Base-by-base conservation (phyloP, 1,140 invertebrate species). In the Halesus radiatus region DNA sequence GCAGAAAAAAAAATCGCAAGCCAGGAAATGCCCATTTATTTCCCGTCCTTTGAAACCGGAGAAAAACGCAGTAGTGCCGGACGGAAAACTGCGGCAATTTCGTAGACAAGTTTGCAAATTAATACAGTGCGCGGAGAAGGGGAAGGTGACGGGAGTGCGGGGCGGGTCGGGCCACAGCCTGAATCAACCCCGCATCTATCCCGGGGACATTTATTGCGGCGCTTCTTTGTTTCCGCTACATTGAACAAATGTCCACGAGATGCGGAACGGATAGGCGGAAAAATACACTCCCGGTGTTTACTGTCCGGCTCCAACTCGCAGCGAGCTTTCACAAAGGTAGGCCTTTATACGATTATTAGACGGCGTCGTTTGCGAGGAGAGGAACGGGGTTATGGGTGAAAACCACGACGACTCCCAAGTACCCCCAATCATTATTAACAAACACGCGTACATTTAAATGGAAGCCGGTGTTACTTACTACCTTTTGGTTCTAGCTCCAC, bases 1-100 rank as follows among this genome's bases (percentile, higher is more conserved):
- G 60, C 20, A 77, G 50, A 32, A 78, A 70, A 78, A 50, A 68
- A 78, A 72, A 78, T 72, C 64, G 76, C 64, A 26, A 54, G 76
- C 26, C 1, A 3, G 16, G 23, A 26, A 54, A 26, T 58, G 2
- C 53, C 64, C 52, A 72, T 72, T 56, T 70, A 70, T 72, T 72
- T 70, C 26, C 20, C 60, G 37, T 52, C 15, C 32, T 72, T 78
- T 78, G 52, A 78, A 54, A 20, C 13, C 76, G 50, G 50, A 72
- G 22, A 58, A 20, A 78, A 64, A 50, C 50, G 29, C 60, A 50
- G 60, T 7, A 13, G 37, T 13, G 3, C 37, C 37, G 37, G 37
- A 45, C 13, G 37, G 37, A 45, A 45, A 45, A 45, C 37, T 45
- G 37, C 37, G 8, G 37, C 5, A 45, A 45, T 45, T 45, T 45